Evolutionary conservation across 2,113 vertebrate species (phyloP).

Genomic region (Sminthopsis crassicaudata): DNA sequence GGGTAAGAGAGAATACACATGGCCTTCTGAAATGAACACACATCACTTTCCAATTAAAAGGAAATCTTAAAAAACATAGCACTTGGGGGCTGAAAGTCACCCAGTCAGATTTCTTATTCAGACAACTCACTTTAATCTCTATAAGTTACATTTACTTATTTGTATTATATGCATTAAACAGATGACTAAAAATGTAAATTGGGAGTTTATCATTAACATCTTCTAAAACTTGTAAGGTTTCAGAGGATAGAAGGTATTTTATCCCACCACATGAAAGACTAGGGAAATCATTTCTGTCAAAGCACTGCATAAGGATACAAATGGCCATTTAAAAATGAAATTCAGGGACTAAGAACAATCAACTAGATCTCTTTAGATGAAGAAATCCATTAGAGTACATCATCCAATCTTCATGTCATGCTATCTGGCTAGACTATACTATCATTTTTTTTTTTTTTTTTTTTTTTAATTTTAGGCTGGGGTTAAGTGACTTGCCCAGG

Average conservation of each 20-base stretch:
- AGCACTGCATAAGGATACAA: constrained; percentile 5
- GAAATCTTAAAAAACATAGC: background rate
- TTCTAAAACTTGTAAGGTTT: background rate
- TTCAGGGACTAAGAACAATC: constrained; percentile 3
- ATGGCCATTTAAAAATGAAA: constrained; percentile 3
- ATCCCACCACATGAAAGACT: background rate
- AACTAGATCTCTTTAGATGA: background rate
- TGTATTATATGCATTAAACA: background rate
- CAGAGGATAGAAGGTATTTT: background rate
- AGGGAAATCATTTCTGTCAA: background rate
- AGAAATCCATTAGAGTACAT: background rate
- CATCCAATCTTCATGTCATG: background rate
- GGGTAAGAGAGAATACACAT: constrained; percentile 79
- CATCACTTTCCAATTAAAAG: background rate
- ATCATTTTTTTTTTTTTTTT: background rate
- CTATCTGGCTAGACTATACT: background rate
- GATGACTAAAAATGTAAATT: background rate
- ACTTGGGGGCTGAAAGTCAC: background rate
- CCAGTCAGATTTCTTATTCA: background rate
- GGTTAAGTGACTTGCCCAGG: too few species aligned
- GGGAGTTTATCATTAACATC: constrained; percentile 1
- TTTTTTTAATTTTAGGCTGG: too few species aligned
- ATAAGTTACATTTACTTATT: background rate
- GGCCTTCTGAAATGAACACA: background rate
- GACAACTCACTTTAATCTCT: background rate